phyloP scores from a whole-genome alignment of 2,888 invertebrate genomes.

The Ichneumoninae sp. region DNA sequence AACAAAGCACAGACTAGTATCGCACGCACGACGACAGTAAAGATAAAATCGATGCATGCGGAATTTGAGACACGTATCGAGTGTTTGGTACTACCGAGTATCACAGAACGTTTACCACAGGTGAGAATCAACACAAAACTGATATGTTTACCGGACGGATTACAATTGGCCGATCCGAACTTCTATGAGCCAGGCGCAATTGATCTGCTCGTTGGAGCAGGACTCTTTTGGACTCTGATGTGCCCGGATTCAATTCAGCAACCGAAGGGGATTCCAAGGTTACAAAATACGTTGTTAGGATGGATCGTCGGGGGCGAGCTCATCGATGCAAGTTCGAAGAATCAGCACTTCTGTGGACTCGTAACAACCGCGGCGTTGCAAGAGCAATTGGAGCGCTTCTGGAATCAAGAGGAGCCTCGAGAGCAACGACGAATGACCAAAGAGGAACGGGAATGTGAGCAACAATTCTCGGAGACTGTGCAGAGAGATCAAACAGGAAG shows the following conservation, averaged over 20 bases:
- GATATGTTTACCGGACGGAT: background rate
- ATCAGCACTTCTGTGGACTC: conserved; percentile 17
- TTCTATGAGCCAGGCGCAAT: conserved; percentile 21
- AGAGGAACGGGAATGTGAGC: conserved; percentile 37
- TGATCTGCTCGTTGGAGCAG: conserved; percentile 43
- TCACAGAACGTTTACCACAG: conserved; percentile 15
- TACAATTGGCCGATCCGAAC: background rate
- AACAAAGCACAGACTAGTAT: conserved; percentile 39
- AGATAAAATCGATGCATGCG: conserved; percentile 34
- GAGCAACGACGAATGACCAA: conserved; percentile 4
- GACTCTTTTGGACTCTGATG: conserved; percentile 23
- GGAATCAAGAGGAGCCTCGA: conserved; percentile 48
- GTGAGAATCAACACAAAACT: conserved; percentile 7
- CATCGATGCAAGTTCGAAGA: conserved; percentile 10
- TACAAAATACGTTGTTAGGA: conserved; percentile 61
- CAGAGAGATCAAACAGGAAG: conserved; percentile 41
- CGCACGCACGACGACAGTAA: background rate
- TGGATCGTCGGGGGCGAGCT: conserved; percentile 58
- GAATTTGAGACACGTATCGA: conserved; percentile 1
- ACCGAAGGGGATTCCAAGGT: background rate
- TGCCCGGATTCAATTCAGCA: conserved; percentile 15
- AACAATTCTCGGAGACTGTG: conserved; percentile 34
- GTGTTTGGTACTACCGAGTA: conserved; percentile 14
- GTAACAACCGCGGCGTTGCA: conserved; percentile 32
- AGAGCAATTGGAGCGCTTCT: conserved; percentile 50